Evolutionary conservation across 2,797 vertebrate genomes (phyloP).

Genomic region (Chaenodraco wilsoni): DNA sequence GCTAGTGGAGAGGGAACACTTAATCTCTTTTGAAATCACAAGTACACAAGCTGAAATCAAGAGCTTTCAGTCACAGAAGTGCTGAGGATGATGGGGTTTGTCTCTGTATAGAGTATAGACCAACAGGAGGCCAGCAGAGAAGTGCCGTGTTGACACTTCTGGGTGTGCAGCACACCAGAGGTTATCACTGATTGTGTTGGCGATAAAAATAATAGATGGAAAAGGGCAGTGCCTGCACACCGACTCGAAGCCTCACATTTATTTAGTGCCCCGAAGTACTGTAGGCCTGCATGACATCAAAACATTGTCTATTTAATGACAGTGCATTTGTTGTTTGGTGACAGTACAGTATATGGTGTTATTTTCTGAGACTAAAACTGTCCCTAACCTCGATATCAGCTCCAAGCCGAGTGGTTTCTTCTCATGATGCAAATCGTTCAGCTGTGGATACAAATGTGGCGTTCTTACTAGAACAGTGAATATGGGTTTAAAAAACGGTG

Average conservation of each 20-base stretch:
- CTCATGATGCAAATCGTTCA: background rate
- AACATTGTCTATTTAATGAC: background rate
- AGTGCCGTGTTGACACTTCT: constrained; percentile 38
- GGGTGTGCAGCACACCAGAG: constrained; percentile 31
- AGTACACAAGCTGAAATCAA: constrained; percentile 27
- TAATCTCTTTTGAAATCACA: constrained; percentile 65
- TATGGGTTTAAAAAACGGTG: background rate
- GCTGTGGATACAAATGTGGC: no score
- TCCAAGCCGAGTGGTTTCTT: background rate
- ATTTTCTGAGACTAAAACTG: background rate
- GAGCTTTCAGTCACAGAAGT: constrained; percentile 20
- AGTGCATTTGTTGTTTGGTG: background rate
- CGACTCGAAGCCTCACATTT: background rate
- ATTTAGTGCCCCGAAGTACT: background rate
- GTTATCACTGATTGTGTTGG: constrained; percentile 49
- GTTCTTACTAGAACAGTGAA: background rate
- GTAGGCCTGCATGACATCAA: background rate
- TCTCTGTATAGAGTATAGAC: background rate
- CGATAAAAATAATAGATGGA: constrained; percentile 46
- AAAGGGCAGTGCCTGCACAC: background rate
- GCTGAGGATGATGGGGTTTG: background rate
- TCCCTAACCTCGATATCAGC: background rate
- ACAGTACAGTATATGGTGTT: background rate
- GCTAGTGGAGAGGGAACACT: constrained; percentile 30
- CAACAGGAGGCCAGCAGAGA: constrained; percentile 4